phyloP scores from a whole-genome alignment of 2,888 invertebrate species.

The Philopedon plagiatum region DNA sequence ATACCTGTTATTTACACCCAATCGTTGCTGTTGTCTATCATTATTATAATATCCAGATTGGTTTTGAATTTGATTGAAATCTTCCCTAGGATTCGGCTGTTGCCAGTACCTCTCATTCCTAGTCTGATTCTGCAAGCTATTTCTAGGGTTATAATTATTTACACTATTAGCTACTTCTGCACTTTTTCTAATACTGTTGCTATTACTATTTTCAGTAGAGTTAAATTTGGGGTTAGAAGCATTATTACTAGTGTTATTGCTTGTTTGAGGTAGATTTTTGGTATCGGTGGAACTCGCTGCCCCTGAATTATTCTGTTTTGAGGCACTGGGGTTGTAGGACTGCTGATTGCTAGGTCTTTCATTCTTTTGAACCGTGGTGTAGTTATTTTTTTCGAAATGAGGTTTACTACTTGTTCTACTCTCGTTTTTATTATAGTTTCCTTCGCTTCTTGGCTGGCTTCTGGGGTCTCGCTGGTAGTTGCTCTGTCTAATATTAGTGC shows the following conservation, averaged over 20 bases:
- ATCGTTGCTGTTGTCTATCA: constrained; percentile 8
- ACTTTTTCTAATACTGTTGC: background rate
- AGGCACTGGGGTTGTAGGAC: constrained; percentile 4
- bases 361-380: background rate
- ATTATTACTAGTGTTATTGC: background rate
- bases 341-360: constrained; percentile 29
- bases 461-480: constrained; percentile 47
- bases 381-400: constrained; percentile 13
- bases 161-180: background rate
- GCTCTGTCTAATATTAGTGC: constrained; percentile 22
- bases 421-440: constrained; percentile 49
- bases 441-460: constrained; percentile 35
- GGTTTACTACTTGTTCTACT: background rate
- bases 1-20: background rate
- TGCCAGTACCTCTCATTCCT: constrained; percentile 27
- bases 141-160: constrained; percentile 4
- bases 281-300: background rate
- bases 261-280: constrained; percentile 27
- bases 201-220: constrained; percentile 17
- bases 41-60: background rate
- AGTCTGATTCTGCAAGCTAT: constrained; percentile 18
- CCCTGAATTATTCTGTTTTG: constrained; percentile 5
- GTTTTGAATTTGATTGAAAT: constrained; percentile 6
- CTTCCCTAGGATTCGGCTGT: constrained; percentile 18
- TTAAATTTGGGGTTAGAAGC: background rate